phyloP scores from a whole-genome alignment of 2,797 vertebrate genomes.

The Mus minutoides region DNA sequence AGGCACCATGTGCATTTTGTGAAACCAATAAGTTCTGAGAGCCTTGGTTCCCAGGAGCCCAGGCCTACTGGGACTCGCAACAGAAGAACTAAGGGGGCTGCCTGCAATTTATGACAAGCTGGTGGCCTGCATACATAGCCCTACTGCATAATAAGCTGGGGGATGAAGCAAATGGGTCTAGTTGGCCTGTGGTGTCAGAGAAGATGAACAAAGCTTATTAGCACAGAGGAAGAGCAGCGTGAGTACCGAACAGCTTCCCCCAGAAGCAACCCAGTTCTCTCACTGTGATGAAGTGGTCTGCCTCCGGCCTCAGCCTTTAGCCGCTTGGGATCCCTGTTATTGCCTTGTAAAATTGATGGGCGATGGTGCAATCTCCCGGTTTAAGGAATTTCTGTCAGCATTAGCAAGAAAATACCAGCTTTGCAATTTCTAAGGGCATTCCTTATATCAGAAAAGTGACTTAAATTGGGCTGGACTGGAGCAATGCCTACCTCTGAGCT shows the following conservation, averaged over 20 bases:
- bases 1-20: neutral
- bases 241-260: conserved; percentile 44
- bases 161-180: conserved; percentile 46
- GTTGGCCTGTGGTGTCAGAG: conserved; percentile 54
- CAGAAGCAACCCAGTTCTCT: conserved; percentile 77
- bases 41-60: neutral
- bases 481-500: neutral
- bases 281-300: conserved; percentile 80
- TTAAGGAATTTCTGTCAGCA: conserved; percentile 73
- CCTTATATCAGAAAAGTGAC: neutral
- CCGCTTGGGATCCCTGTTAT: conserved; percentile 70
- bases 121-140: conserved; percentile 32
- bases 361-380: conserved; percentile 19
- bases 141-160: conserved; percentile 65
- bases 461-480: neutral
- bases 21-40: neutral
- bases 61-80: conserved; percentile 42
- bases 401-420: conserved; percentile 68
- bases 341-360: conserved; percentile 76
- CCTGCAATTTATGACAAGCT: conserved; percentile 45
- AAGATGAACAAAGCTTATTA: conserved; percentile 81
- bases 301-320: conserved; percentile 67
- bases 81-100: neutral
- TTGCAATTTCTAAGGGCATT: conserved; percentile 48
- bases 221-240: conserved; percentile 35